phyloP scores from a whole-genome alignment of 2,113 vertebrate genomes.

The Sinosuthora webbiana region DNA sequence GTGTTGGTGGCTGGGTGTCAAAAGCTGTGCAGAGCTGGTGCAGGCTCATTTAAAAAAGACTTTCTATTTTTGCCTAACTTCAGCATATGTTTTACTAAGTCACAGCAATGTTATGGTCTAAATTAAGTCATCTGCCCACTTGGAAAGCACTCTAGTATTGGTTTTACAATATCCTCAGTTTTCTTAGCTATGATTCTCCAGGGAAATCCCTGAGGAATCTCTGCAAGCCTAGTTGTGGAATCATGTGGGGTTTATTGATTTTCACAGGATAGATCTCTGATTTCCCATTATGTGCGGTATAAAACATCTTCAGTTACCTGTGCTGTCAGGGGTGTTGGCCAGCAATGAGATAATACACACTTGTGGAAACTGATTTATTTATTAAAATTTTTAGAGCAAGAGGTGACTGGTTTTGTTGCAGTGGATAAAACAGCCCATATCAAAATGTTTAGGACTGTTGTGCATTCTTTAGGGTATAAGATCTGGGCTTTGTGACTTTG shows the following conservation, averaged over 20 bases:
- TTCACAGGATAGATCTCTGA: neutral
- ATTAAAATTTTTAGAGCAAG: neutral
- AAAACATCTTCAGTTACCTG: neutral
- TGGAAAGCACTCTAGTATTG: neutral
- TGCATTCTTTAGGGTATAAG: neutral
- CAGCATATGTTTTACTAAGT: neutral
- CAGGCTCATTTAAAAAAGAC: neutral
- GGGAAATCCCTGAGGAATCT: neutral
- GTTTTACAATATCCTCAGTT: neutral
- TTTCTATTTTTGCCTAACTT: neutral
- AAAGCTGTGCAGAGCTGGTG: neutral
- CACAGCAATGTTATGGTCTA: neutral
- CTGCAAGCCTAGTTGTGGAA: neutral
- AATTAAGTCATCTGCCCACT: neutral
- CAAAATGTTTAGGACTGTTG: neutral
- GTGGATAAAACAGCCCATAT: neutral
- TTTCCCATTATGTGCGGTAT: neutral
- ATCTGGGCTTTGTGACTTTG: neutral
- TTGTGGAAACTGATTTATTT: neutral
- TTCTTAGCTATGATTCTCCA: neutral
- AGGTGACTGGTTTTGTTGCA: neutral
- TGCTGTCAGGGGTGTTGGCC: neutral
- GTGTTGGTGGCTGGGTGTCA: neutral
- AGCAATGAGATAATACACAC: neutral
- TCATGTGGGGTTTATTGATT: constrained; percentile 5